phyloP scores from a whole-genome alignment of 2,113 vertebrate genomes.

The Brachyhypopomus gauderio region DNA sequence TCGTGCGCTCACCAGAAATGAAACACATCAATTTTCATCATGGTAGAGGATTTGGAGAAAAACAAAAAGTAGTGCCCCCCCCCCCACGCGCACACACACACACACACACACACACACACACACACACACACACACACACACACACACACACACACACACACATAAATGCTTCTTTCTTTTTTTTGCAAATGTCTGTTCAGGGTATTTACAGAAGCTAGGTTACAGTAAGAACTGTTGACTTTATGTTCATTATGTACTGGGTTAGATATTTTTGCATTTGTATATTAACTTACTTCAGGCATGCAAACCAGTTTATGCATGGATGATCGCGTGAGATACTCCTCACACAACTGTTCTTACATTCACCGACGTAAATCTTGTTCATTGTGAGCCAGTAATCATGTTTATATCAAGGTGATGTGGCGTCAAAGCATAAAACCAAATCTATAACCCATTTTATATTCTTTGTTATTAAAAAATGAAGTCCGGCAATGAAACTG shows the following conservation, averaged over 20 bases:
- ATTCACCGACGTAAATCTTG: too few relatives aligned
- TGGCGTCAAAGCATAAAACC: too few relatives aligned
- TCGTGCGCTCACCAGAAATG: neutral
- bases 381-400: too few relatives aligned
- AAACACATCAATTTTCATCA: conserved; percentile 8
- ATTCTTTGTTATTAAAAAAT: neutral
- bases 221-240: neutral
- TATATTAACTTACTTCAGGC: neutral
- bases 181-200: neutral
- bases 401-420: too few relatives aligned
- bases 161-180: neutral
- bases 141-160: neutral
- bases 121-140: neutral
- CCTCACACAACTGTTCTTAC: neutral
- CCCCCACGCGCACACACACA: neutral
- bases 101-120: neutral
- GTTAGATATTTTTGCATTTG: neutral
- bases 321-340: neutral
- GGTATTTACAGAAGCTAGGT: neutral
- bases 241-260: neutral
- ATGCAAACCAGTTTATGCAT: neutral
- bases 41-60: neutral
- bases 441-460: neutral
- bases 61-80: neutral
- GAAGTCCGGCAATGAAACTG: neutral